Evolutionary conservation across 1,140 invertebrate species (phyloP), one percentile per base, ranked within the genome.

Genomic region (Procambarus clarkii): DNA sequence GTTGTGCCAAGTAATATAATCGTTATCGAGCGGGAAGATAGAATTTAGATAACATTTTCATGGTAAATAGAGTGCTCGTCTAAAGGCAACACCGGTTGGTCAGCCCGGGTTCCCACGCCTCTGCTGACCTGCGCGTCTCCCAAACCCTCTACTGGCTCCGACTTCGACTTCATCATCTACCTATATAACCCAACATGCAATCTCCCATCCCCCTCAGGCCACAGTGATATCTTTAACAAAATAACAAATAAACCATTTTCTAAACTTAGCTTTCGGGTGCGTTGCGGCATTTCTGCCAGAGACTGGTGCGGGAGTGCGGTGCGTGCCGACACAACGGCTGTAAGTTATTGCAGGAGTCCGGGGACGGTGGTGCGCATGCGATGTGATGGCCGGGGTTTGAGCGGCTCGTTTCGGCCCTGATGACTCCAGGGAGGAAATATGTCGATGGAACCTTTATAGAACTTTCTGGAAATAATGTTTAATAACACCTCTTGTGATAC

Each of bases 41-140:
- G 50, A 79, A 58, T 50, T 82, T 82, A 58, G 77, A 54, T 76
- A 71, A 69, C 69, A 80, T 54, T 24, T 50, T 50, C 18, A 15
- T 60, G n/a, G 74, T 79, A 88, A 80, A 88, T 69, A 24, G 86
- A 24, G 74, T 76, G 58, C 18, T 45, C 15, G 11, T 11, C 11
- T 18, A 44, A 15, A 9, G 86, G 86, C 86, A 88, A 79, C 86
- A 88, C 86, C n/a, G 77, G 86, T 69, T 88, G 86, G 86, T 88
- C 86, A 88, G 86, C 86, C 86, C 77, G 76, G 86, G 86, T 88
- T 88, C 86, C 86, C 86, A 88, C 86, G 86, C 86, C 86, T 80
- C 86, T 80, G 77, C 76, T 88, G 86, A 88, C 86, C 86, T 58
- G 86, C 24, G 11, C 13, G n/a, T 34, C 76, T 88, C 77, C 60